Conservation (phyloP, 1,140 invertebrate genomes). For the Drosophila lacertosa region DNA sequence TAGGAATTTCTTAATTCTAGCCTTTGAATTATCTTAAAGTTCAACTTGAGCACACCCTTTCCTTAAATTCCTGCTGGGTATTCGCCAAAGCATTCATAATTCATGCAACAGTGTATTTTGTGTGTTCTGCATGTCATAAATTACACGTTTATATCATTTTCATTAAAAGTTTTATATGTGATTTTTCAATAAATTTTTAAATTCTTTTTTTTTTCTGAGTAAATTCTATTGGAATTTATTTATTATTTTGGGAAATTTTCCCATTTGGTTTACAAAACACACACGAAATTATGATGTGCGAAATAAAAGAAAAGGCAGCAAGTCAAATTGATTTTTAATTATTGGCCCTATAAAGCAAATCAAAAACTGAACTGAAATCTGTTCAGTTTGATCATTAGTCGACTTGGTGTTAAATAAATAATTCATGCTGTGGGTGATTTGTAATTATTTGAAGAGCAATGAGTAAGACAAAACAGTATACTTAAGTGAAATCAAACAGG, state of each 20-base stretch:
- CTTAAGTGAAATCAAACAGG: slow-evolving; percentile 11
- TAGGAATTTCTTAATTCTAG: too few species aligned
- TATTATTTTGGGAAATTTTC: background rate
- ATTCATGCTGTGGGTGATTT: slow-evolving; percentile 24
- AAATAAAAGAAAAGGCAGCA: slow-evolving; percentile 1
- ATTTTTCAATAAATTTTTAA: slow-evolving; percentile 6
- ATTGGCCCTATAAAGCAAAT: background rate
- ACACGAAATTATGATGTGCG: background rate
- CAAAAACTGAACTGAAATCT: background rate
- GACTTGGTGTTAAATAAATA: slow-evolving; percentile 55
- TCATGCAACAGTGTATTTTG: slow-evolving; percentile 22
- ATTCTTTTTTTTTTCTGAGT: background rate
- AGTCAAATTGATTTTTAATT: slow-evolving; percentile 23
- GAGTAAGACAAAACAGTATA: too few species aligned
- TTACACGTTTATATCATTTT: slow-evolving; percentile 21
- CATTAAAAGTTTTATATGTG: slow-evolving; percentile 9
- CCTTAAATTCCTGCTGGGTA: background rate
- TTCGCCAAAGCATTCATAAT: background rate
- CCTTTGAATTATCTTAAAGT: background rate
- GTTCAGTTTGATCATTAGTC: slow-evolving; percentile 30
- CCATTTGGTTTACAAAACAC: slow-evolving; percentile 3
- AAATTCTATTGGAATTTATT: background rate
- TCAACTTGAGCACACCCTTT: background rate
- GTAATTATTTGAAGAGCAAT: slow-evolving; percentile 11
- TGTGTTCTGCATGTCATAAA: slow-evolving; percentile 15